Evolutionary conservation across 2,888 invertebrate genomes (phyloP).

Genomic region (Charanyca ferruginea): DNA sequence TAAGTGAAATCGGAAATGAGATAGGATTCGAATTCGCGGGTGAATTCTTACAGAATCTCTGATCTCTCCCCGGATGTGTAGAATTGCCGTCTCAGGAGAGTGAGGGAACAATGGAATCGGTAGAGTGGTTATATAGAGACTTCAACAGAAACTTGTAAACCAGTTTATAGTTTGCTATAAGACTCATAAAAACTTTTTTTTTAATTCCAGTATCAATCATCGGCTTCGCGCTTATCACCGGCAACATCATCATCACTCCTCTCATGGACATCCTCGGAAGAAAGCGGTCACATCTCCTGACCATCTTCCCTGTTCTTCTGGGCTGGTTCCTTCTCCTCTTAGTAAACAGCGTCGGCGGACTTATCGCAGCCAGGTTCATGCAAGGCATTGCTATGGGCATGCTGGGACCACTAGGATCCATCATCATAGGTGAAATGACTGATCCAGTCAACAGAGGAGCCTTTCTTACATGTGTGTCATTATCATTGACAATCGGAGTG

Average conservation of each 20-base stretch:
- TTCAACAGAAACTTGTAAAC: neutral
- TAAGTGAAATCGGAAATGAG: no score
- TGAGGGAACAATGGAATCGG: no score
- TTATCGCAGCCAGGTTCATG: conserved; percentile 89
- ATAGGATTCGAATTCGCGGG: no score
- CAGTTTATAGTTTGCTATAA: no score
- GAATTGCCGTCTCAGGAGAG: no score
- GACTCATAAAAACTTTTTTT: conserved; percentile 12
- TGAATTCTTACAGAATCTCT: no score
- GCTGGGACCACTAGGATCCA: conserved; percentile 89
- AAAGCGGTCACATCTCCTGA: conserved; percentile 89
- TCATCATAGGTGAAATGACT: conserved; percentile 91
- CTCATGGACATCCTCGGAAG: conserved; percentile 91
- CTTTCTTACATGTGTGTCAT: conserved; percentile 91
- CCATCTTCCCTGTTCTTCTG: conserved; percentile 87
- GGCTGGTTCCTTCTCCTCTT: conserved; percentile 92
- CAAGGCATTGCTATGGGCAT: conserved; percentile 91
- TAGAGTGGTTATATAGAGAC: no score
- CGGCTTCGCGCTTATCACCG: conserved; percentile 91
- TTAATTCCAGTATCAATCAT: conserved; percentile 91
- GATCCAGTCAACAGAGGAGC: conserved; percentile 92
- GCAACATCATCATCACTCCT: conserved; percentile 91
- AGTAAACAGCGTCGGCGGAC: conserved; percentile 82
- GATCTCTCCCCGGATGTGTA: no score
- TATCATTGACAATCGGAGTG: conserved; percentile 92